phyloP scores from a whole-genome alignment of 2,797 vertebrate species.

The Phrynocephalus forsythii region DNA sequence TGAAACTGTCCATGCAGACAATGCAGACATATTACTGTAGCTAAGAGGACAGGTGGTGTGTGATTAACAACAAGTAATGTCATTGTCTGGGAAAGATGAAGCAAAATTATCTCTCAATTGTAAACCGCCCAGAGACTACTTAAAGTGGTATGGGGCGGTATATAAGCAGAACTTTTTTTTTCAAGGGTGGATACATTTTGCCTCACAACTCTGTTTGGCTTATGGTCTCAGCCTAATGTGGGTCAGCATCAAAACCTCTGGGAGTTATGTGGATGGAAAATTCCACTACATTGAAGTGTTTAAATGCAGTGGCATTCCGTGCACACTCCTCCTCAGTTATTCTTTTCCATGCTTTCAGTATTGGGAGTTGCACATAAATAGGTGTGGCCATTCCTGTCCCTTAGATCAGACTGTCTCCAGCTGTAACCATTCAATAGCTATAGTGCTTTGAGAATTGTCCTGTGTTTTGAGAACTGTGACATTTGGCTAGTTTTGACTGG shows the following conservation, averaged over 20 bases:
- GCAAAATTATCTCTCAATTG: not conserved
- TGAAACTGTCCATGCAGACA: not conserved
- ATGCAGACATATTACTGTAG: not conserved
- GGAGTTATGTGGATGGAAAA: slow-evolving; percentile 23
- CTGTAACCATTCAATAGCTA: slow-evolving; percentile 15
- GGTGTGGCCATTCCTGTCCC: not conserved
- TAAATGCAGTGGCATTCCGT: not conserved
- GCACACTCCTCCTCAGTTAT: not conserved
- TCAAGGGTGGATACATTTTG: slow-evolving; percentile 10
- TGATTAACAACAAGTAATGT: slow-evolving; percentile 13
- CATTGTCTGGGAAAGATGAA: not conserved
- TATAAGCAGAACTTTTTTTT: no score
- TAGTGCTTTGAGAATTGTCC: not conserved
- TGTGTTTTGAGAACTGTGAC: not conserved
- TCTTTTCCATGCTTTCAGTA: not conserved
- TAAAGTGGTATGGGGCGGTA: no score
- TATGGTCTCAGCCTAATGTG: slow-evolving; percentile 20
- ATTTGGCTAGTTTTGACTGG: not conserved
- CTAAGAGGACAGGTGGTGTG: not conserved
- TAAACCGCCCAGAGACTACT: no score
- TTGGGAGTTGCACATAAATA: not conserved
- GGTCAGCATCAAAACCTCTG: slow-evolving; percentile 20
- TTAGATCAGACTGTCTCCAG: slow-evolving; percentile 9
- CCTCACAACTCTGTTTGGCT: slow-evolving; percentile 27
- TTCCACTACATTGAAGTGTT: slow-evolving; percentile 31